Evolutionary conservation across 2,113 vertebrate species (phyloP), one percentile per base, ranked within the genome.

Genomic region (Sclerurus mexicanus): DNA sequence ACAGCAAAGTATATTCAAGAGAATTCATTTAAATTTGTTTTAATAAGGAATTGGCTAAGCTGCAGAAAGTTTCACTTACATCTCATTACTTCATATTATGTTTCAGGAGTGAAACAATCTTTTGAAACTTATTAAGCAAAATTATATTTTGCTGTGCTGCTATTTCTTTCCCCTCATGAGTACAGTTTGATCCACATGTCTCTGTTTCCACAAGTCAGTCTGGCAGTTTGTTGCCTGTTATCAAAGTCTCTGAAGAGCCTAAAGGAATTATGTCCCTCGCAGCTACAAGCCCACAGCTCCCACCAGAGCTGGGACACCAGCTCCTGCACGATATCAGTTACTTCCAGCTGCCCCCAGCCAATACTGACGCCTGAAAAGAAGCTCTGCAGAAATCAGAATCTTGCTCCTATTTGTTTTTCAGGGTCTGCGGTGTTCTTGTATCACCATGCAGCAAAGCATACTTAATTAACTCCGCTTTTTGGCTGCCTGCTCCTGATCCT

Each of bases 91-190:
- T 93, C 86, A 25, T 85, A 73, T 35, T 67, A 22, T 82, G 83
- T 93, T 96, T 89, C 74, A 58, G 46, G 60, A 93, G 50, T 4
- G 5, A 87, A 96, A 84, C 64, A 89, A 76, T 76, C 42, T 68
- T 95, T 93, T 85, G 62, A 87, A 94, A 93, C 66, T 78, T 96
- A 92, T 58, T 94, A 96, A 89, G 62, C 80, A 90, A 86, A 92
- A 90, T 92, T 64, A 7, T 40, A 50, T 87, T 96, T 75, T 92
- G 37, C 83, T 69, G 3, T 53, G 73, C 66, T 90, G 86, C 49
- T 91, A 44, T 86, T 84, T 87, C 85, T 85, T 93, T 84, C 40
- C 71, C 42, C 73, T 89, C 76, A 20, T 42, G 88, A 75, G 84
- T 76, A 46, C 80, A 2, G 31, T 89, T 95, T 93, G 33, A 90